Conservation (phyloP, 2,113 vertebrate species). For the Fukomys damarensis region DNA sequence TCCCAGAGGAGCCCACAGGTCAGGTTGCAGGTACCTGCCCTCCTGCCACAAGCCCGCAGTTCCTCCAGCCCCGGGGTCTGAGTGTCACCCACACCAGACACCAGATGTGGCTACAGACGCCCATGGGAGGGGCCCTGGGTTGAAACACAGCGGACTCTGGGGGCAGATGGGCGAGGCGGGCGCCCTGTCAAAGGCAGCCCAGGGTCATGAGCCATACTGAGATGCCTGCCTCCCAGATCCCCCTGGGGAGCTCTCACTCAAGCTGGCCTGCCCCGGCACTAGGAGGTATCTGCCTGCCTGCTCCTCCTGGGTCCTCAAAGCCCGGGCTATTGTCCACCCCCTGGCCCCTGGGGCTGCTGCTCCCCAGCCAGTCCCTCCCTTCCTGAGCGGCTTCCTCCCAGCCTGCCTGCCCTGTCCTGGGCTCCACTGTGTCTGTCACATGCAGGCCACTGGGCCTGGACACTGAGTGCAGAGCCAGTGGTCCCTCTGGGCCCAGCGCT, state of each 20-base stretch:
- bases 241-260: no score
- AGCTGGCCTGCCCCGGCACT: not conserved
- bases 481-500: no score
- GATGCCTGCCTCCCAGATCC: not conserved
- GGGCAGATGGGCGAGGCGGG: not conserved
- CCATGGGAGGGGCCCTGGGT: not conserved
- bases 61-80: not conserved
- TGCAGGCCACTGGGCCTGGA: no score
- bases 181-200: no score
- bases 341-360: not conserved
- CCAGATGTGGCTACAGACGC: not conserved
- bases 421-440: not conserved
- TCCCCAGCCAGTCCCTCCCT: not conserved
- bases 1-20: not conserved
- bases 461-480: not conserved
- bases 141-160: not conserved
- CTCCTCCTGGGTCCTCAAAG: not conserved
- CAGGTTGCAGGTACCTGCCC: not conserved
- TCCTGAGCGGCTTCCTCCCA: not conserved
- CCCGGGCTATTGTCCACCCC: not conserved
- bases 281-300: not conserved
- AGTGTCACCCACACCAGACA: not conserved
- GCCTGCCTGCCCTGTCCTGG: not conserved
- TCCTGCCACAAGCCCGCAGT: not conserved
- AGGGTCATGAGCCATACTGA: not conserved